Evolutionary conservation across 2,113 vertebrate genomes (phyloP).

Genomic region (Dipodomys merriami): DNA sequence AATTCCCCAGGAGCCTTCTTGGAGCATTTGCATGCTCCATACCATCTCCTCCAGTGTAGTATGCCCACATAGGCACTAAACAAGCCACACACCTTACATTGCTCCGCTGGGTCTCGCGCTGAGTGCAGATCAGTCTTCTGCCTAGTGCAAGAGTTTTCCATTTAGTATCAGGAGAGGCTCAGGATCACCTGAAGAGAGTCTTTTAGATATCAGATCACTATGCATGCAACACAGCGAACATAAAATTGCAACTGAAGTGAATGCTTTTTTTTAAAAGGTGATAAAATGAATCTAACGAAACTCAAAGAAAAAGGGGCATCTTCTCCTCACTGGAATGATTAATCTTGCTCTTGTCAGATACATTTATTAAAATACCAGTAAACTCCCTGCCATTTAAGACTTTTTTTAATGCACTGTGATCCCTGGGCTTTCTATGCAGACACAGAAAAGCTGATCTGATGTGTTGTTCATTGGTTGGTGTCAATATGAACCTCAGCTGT

Average conservation of each 20-base stretch:
- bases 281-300: neutral
- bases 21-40: fast-evolving
- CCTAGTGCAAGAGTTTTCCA: neutral
- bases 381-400: neutral
- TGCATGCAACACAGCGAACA: neutral
- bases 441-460: neutral
- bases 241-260: neutral
- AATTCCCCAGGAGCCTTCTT: fast-evolving
- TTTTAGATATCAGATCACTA: neutral
- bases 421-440: neutral
- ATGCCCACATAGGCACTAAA: fast-evolving
- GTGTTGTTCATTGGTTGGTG: neutral
- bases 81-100: neutral
- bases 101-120: neutral
- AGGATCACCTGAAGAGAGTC: neutral
- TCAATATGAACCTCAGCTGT: conserved; percentile 19
- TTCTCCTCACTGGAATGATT: neutral
- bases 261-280: conserved; percentile 8
- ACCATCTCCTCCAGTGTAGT: neutral
- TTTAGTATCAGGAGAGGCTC: neutral
- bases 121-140: neutral
- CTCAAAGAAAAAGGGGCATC: neutral
- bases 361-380: neutral
- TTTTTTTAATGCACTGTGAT: neutral
- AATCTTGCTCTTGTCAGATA: conserved; percentile 37